These are phyloP conservation scores for Chromoteleia sp. DNA, from an alignment of 2,888 invertebrate species.

Conservation along the genomic window DNA sequence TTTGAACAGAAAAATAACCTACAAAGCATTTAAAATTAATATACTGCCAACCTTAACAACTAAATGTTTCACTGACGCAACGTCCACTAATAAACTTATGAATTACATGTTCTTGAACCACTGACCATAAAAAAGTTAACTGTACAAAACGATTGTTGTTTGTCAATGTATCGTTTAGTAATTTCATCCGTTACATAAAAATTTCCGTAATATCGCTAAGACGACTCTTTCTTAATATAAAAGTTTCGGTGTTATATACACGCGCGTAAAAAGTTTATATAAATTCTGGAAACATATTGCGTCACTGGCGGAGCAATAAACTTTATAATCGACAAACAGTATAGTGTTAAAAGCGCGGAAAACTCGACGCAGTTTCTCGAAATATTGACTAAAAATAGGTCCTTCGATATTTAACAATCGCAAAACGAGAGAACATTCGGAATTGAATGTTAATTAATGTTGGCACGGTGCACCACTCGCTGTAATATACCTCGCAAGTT, in stretches of 20 bases:
- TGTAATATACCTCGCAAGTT: constrained; percentile 19
- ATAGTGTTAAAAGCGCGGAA: neutral
- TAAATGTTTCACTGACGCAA: too few species aligned
- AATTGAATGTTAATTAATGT: constrained; percentile 33
- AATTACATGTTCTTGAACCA: too few species aligned
- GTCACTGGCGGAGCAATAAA: constrained; percentile 24
- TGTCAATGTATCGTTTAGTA: neutral
- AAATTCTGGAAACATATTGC: constrained; percentile 44
- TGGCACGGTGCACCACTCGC: neutral
- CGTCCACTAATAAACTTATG: too few species aligned
- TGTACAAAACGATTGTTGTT: neutral
- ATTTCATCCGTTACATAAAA: neutral
- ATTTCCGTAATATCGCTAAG: neutral
- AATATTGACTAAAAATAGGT: constrained; percentile 1
- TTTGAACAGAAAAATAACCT: too few species aligned
- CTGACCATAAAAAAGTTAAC: too few species aligned
- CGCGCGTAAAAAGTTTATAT: constrained; percentile 36
- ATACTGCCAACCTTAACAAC: too few species aligned
- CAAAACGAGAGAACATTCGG: neutral
- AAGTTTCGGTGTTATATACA: constrained; percentile 19
- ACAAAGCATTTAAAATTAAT: too few species aligned
- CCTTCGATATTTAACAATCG: neutral
- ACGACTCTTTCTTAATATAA: constrained; percentile 26
- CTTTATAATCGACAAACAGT: constrained; percentile 36
- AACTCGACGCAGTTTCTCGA: neutral